Evolutionary conservation across 1,140 invertebrate species (phyloP), one percentile per base, ranked within the genome.

Genomic region (Aphelinus certus): DNA sequence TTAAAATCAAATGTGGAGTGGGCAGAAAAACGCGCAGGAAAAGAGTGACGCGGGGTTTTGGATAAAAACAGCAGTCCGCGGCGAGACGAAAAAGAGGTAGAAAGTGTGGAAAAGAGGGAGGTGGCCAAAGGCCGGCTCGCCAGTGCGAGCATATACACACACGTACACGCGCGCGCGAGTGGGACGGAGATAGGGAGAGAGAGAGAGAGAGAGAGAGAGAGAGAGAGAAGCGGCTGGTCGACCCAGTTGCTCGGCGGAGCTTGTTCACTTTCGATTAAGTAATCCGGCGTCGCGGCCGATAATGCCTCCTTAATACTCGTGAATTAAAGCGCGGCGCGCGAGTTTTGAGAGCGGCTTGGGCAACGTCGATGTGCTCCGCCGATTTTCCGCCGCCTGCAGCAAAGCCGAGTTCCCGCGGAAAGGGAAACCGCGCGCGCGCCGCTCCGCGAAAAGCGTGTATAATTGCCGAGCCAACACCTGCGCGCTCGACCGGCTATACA

Each of bases 211-310:
- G 49, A 63, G 60, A 53, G 57, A 9, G 53, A 48, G 49, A 66
- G 49, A 60, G 47, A 47, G 48, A 66, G 43, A 53, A 57, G 55
- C 45, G 43, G 62, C 9, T 66, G 10, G 78, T 81, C 80, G 81
- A 84, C 80, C 82, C 79, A 84, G 79, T 83, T 84, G 78, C 80
- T 84, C 79, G 79, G 76, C 80, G 76, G 76, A 83, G 82, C 83
- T 77, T 79, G 79, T 79, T 84, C 78, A 83, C 81, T 84, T 84
- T 83, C 80, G 82, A 84, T 84, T 82, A 82, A 81, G 83, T 83
- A 83, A 83, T 82, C 78, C 75, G 72, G 53, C 77, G 69, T 77
- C 76, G 77, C 79, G 73, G 65, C 77, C 78, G 77, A 82, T 83
- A 80, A 81, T 81, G 74, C 73, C 71, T 77, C 76, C 69, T 79